Evolutionary conservation across 2,797 vertebrate species (phyloP).

Genomic region (Momotus momota): DNA sequence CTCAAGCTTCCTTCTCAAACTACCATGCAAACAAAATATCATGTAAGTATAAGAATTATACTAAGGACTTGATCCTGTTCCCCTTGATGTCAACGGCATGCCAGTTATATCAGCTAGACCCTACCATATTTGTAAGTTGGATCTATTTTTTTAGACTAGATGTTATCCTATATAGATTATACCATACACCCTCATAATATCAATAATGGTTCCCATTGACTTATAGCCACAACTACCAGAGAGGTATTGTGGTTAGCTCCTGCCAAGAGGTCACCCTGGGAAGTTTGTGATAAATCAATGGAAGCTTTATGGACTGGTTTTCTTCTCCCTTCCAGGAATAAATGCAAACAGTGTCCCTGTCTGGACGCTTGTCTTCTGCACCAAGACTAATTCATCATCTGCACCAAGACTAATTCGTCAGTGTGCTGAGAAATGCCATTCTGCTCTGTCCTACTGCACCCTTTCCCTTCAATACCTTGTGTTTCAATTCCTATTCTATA

Average conservation of each 20-base stretch:
- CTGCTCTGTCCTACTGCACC: background rate
- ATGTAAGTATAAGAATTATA: background rate
- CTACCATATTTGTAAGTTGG: background rate
- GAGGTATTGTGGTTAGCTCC: background rate
- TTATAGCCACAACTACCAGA: background rate
- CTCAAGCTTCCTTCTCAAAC: background rate
- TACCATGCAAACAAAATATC: fast-evolving
- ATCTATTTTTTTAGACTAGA: background rate
- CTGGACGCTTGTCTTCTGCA: background rate
- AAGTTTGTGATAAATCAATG: background rate
- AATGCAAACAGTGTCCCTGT: background rate
- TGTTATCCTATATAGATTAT: background rate
- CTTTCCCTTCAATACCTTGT: background rate
- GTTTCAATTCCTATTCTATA: background rate
- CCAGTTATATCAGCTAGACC: background rate
- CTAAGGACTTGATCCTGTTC: background rate
- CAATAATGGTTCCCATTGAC: background rate
- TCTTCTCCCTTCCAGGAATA: background rate
- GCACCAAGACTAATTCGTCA: background rate
- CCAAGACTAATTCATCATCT: background rate
- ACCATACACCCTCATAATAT: background rate
- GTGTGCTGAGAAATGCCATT: background rate
- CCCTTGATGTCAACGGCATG: background rate
- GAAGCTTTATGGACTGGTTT: background rate
- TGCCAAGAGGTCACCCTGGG: background rate